Evolutionary conservation across 2,797 vertebrate genomes (phyloP).

Genomic region (Oreortyx pictus): DNA sequence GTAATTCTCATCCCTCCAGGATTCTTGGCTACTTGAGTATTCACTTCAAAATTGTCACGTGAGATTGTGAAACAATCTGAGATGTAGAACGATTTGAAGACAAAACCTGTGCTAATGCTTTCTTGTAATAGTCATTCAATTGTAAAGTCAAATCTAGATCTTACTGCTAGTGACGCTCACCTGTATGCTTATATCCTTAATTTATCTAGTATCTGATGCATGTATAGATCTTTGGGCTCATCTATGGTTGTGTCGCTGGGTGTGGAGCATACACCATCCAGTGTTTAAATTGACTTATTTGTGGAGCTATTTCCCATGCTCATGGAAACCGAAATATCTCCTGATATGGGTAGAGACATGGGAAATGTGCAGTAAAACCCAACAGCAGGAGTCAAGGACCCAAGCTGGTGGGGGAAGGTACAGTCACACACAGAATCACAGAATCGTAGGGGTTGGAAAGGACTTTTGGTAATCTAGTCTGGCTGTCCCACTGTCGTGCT

Average conservation of each 20-base stretch:
- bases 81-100: neutral
- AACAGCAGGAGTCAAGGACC: neutral
- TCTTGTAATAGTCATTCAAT: neutral
- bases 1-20: neutral
- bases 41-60: neutral
- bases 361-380: neutral
- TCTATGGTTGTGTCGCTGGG: neutral
- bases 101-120: neutral
- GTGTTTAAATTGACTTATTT: rapidly evolving
- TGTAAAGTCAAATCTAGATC: neutral
- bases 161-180: neutral
- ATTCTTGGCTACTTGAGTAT: neutral
- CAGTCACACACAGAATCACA: too few relatives aligned
- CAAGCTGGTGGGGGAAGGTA: rapidly evolving
- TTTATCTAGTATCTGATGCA: neutral
- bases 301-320: neutral
- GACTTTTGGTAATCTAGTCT: neutral
- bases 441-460: too few relatives aligned
- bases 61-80: neutral
- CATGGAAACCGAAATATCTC: neutral
- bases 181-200: neutral
- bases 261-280: neutral
- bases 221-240: neutral
- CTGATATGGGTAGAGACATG: neutral
- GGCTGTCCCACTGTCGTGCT: neutral